Conservation (phyloP, 2,797 vertebrate species). For the Eurystomus glaucurus region DNA sequence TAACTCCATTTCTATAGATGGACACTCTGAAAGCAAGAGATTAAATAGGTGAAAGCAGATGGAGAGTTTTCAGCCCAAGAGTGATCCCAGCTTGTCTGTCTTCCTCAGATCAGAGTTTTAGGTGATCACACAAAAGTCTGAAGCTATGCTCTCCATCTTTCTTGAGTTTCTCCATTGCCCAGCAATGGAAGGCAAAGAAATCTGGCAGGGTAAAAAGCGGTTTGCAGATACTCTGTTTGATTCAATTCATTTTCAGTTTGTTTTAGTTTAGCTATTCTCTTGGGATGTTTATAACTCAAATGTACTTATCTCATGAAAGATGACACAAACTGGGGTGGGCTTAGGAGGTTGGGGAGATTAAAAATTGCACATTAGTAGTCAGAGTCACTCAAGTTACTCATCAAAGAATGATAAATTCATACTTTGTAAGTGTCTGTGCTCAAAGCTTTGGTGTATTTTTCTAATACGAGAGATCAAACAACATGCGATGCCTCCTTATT, state of each 20-base stretch:
- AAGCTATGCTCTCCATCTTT: neutral
- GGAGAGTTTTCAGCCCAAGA: neutral
- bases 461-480: neutral
- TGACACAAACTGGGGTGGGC: fast-evolving
- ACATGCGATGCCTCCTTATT: neutral
- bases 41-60: neutral
- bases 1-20: neutral
- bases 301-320: neutral
- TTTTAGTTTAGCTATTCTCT: neutral
- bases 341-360: neutral
- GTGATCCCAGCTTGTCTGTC: neutral
- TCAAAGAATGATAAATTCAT: neutral
- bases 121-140: neutral
- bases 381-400: neutral
- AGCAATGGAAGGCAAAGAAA: neutral
- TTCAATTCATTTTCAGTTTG: neutral
- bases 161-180: neutral
- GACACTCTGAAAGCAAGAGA: neutral
- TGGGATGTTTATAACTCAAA: neutral
- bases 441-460: neutral
- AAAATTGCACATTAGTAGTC: neutral
- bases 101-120: neutral
- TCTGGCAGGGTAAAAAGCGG: neutral
- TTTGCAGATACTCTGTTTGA: neutral
- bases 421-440: neutral